Conservation (phyloP, 2,888 invertebrate genomes). For the Colletes collaris region DNA sequence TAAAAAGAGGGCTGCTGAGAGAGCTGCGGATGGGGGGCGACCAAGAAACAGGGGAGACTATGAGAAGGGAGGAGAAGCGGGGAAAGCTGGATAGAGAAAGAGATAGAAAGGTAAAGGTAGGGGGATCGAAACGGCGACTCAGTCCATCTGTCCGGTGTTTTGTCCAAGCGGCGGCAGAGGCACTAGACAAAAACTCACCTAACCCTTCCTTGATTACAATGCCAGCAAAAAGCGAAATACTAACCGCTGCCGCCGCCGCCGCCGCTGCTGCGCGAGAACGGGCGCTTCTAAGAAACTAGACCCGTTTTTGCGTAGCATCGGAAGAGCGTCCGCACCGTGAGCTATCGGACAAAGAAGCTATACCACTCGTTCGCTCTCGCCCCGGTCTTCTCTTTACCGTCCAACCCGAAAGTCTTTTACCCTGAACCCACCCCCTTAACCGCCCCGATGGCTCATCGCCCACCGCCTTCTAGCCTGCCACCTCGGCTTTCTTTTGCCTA, state of each 20-base stretch:
- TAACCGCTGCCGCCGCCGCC: conserved; percentile 82
- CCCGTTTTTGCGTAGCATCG: conserved; percentile 79
- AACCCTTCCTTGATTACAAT: conserved; percentile 84
- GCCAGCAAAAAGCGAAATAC: conserved; percentile 83
- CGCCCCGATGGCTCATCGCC: neutral
- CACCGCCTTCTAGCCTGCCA: conserved; percentile 1
- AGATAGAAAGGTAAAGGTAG: conserved; percentile 51
- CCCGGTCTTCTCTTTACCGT: conserved; percentile 33
- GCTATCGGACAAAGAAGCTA: conserved; percentile 80
- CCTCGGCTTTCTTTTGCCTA: conserved; percentile 13
- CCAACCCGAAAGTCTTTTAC: conserved; percentile 52
- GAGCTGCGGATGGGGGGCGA: conserved; percentile 33
- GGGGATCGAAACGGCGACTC: conserved; percentile 78
- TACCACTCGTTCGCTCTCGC: conserved; percentile 63
- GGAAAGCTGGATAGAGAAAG: conserved; percentile 41
- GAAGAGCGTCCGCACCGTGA: conserved; percentile 76
- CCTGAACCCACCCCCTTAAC: conserved; percentile 28
- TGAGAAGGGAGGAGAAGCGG: conserved; percentile 24
- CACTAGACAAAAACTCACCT: conserved; percentile 81
- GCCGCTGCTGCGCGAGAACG: conserved; percentile 78
- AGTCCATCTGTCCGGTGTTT: conserved; percentile 83
- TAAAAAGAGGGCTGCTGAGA: conserved; percentile 52
- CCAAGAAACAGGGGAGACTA: conserved; percentile 34
- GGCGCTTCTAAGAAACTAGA: conserved; percentile 82
- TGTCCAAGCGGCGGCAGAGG: conserved; percentile 74